A percentile compares a stretch with the other conserved stretches of the same genome.
These are phyloP conservation scores for Emesis furor DNA, from an alignment of 2,888 invertebrate genomes.

Conservation along the genomic window DNA sequence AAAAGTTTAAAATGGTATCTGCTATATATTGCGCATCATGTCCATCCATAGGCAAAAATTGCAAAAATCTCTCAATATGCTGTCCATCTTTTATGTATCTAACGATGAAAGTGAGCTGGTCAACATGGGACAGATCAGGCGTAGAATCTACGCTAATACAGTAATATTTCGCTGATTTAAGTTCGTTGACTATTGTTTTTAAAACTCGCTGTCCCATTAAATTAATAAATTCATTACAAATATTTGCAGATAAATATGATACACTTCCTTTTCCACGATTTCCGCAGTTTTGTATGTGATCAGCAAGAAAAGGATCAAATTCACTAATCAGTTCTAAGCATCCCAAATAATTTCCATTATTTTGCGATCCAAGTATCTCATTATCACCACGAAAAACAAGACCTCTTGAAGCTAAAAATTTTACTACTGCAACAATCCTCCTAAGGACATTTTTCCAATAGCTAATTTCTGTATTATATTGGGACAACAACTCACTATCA, in stretches of 20 bases:
- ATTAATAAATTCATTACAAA: conserved; percentile 78
- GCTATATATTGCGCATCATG: conserved; percentile 63
- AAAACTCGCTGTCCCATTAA: conserved; percentile 75
- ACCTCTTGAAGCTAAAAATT: conserved; percentile 39
- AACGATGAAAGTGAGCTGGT: conserved; percentile 78
- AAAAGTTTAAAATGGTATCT: conserved; percentile 77
- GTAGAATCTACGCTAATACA: conserved; percentile 75
- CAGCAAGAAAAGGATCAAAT: conserved; percentile 54
- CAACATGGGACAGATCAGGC: conserved; percentile 77
- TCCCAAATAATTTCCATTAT: conserved; percentile 60
- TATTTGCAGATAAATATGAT: conserved; percentile 71
- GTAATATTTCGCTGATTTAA: conserved; percentile 71
- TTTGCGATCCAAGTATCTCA: conserved; percentile 40
- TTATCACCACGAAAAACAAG: conserved; percentile 11
- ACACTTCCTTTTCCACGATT: conserved; percentile 49
- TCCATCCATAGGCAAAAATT: conserved; percentile 40
- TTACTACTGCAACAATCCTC: conserved; percentile 35
- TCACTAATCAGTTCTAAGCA: conserved; percentile 51
- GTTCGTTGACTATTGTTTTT: conserved; percentile 73
- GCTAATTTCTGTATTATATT: background rate
- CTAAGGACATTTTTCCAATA: background rate
- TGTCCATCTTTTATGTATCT: conserved; percentile 65
- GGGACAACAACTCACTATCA: conserved; percentile 23
- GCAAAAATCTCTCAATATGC: background rate
- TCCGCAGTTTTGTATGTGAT: conserved; percentile 50